Evolutionary conservation across 2,888 invertebrate genomes (phyloP), one percentile per base, ranked within the genome.

Genomic region (Malacosoma neustria): DNA sequence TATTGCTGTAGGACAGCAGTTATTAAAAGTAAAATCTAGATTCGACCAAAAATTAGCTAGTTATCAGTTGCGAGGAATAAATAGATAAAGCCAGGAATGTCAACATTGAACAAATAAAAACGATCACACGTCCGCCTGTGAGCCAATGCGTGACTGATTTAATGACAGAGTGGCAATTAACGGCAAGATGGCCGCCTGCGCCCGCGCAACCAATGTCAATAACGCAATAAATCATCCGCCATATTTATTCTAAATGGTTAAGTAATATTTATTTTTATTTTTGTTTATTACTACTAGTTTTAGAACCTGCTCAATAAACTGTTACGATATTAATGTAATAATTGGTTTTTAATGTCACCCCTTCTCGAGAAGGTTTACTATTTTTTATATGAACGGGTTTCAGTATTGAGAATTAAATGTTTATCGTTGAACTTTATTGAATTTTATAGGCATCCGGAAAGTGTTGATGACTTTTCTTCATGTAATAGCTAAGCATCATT

Each of bases 151-250:
- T 80, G 77, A 77, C 72, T 73, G 75, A 76, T 76, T 65, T 71
- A 75, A 73, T 72, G 74, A 76, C 76, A 74, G 64, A 61, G 61
- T 57, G 63, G 65, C 65, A 77, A 81, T 79, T 77, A 75, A 68
- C 65, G 58, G 49, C 81, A 84, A 84, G 67, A 84, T 82, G 84
- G 82, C 82, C 54, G 70, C 60, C 50, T 46, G 67, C 69, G 70
- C 67, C 63, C 63, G 72, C 75, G 72, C 72, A 59, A 43, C 55
- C 70, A 72, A 66, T 76, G 79, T 76, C 77, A 77, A 76, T 76
- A 75, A 47, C 67, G 69, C 60, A 58, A 68, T 77, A 70, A 70
- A 76, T 82, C 79, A 82, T 71, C 67, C 72, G 79, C 77, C 75
- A 81, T 79, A 65, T 77, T 80, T 72, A 72, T 77, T 76, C 68